A percentile compares a stretch with the other conserved stretches of the same genome.
These are phyloP conservation scores for Cheiracanthium punctorium DNA, from an alignment of 2,888 invertebrate genomes.

Conservation along the genomic window DNA sequence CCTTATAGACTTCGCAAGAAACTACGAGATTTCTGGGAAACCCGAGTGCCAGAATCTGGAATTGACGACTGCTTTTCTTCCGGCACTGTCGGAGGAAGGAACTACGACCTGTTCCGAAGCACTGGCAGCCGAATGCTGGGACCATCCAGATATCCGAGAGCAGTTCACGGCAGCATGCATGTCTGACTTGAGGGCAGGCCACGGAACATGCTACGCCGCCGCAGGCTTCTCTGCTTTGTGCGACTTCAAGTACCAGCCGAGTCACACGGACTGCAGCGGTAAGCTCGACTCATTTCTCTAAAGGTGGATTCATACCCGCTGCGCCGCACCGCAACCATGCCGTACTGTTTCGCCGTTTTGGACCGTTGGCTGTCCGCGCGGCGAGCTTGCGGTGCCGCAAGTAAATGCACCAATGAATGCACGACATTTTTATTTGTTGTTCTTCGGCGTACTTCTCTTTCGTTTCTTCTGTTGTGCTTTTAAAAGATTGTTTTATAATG, in stretches of 20 bases:
- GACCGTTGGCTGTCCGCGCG: no score
- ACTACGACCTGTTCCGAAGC: not conserved
- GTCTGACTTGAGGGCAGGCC: slow-evolving; percentile 6
- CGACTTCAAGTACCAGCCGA: slow-evolving; percentile 3
- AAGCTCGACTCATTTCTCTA: no score
- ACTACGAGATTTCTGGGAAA: slow-evolving; percentile 52
- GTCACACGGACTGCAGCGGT: slow-evolving; percentile 28
- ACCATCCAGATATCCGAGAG: not conserved
- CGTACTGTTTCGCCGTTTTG: no score
- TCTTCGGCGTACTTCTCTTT: no score
- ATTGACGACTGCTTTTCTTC: not conserved
- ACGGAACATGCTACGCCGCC: slow-evolving; percentile 28
- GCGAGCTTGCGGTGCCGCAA: no score
- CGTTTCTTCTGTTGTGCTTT: no score
- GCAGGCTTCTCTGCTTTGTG: slow-evolving; percentile 45
- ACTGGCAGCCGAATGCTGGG: not conserved
- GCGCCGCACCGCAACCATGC: no score
- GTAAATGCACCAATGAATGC: no score
- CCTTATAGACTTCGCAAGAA: slow-evolving; percentile 20
- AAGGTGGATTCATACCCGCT: no score
- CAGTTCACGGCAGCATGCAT: slow-evolving; percentile 31
- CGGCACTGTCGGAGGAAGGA: not conserved
- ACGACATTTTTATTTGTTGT: no score
- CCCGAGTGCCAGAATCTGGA: slow-evolving; percentile 16
- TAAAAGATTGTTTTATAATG: no score